Evolutionary conservation across 2,888 invertebrate species (phyloP).

Genomic region (Steinernema carpocapsae): DNA sequence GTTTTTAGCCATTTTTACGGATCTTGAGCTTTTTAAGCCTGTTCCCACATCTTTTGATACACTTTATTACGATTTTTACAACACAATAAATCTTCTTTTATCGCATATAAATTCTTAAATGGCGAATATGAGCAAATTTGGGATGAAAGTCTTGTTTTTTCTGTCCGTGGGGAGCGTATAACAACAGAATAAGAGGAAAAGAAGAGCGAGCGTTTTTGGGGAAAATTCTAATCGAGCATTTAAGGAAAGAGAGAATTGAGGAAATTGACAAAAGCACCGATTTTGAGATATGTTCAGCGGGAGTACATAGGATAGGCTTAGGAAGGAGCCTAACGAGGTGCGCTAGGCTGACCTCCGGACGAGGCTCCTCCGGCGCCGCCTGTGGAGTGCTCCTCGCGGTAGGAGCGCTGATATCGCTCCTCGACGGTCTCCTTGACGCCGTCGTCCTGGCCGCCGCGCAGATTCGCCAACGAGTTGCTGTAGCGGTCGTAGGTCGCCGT

Average conservation of each 20-base stretch:
- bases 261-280: not conserved
- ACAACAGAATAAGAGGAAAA: not conserved
- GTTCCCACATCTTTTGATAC: too few species aligned
- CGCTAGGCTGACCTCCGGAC: not conserved
- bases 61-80: slow-evolving; percentile 24
- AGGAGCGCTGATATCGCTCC: slow-evolving; percentile 63
- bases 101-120: slow-evolving; percentile 21
- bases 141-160: slow-evolving; percentile 19
- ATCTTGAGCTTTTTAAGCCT: too few species aligned
- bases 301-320: not conserved
- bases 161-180: not conserved
- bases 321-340: not conserved
- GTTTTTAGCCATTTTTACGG: too few species aligned
- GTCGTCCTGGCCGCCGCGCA: slow-evolving; percentile 54
- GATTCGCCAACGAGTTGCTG: slow-evolving; percentile 63
- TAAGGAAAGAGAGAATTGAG: not conserved
- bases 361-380: slow-evolving; percentile 20
- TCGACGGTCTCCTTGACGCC: slow-evolving; percentile 58
- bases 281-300: slow-evolving; percentile 28
- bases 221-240: not conserved
- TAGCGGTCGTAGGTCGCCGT: slow-evolving; percentile 67
- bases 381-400: slow-evolving; percentile 50
- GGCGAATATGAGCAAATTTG: slow-evolving; percentile 28
- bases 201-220: too few species aligned
- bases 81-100: slow-evolving; percentile 17